A percentile compares a stretch with the other conserved stretches of the same genome.
These are phyloP conservation scores for Erythrolamprus reginae DNA, from an alignment of 2,113 vertebrate species.

Conservation along the genomic window DNA sequence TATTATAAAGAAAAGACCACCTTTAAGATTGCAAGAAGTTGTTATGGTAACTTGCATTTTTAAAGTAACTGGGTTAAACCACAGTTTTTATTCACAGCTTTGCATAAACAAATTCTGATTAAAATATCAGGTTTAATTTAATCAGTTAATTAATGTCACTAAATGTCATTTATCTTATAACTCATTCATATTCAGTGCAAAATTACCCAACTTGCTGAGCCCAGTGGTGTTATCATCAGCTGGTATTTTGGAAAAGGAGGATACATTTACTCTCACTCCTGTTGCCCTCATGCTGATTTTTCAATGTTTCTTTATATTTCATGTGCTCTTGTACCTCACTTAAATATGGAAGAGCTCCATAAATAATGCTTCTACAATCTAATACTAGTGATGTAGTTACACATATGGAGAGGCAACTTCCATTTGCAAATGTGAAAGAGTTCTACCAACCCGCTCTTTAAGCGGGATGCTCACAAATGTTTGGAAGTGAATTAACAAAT, in stretches of 20 bases:
- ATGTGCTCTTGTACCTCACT: background rate
- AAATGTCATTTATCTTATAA: constrained; percentile 81
- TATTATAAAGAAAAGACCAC: constrained; percentile 73
- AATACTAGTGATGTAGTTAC: background rate
- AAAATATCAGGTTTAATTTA: constrained; percentile 86
- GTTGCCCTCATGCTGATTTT: background rate
- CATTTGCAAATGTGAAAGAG: background rate
- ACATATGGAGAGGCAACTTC: background rate
- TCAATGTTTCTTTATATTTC: constrained; percentile 11
- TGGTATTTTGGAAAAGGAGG: constrained; percentile 45
- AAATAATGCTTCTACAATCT: background rate
- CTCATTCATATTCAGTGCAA: constrained; percentile 72
- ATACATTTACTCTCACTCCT: constrained; percentile 34
- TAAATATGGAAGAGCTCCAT: background rate
- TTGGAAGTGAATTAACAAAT: background rate
- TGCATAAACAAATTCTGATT: constrained; percentile 82
- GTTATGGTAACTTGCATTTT: constrained; percentile 79
- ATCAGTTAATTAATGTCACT: constrained; percentile 85
- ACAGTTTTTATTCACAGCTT: constrained; percentile 72
- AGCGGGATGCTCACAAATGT: background rate
- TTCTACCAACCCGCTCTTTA: no score
- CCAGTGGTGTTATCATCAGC: constrained; percentile 59
- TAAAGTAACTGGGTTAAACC: constrained; percentile 79
- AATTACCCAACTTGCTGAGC: constrained; percentile 72
- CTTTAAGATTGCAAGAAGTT: constrained; percentile 78